A percentile compares a stretch with the other conserved stretches of the same genome.
phyloP scores from a whole-genome alignment of 2,888 invertebrate genomes.

The Serrognathus titanus region DNA sequence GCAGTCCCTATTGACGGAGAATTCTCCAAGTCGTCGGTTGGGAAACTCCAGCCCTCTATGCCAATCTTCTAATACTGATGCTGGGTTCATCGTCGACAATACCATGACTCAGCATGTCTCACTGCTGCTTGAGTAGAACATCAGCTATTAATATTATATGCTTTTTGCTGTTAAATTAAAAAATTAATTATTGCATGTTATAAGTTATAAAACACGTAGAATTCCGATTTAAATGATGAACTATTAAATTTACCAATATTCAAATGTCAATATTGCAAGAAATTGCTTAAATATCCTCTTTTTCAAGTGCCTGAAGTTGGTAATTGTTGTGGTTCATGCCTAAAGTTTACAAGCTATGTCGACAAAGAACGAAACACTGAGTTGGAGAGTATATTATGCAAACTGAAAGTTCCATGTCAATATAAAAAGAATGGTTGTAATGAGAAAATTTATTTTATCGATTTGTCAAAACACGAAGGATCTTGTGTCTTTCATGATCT shows the following conservation, averaged over 20 bases:
- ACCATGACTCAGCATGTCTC: too few species aligned
- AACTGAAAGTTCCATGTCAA: slow-evolving; percentile 33
- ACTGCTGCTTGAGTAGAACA: too few species aligned
- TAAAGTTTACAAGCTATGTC: slow-evolving; percentile 20
- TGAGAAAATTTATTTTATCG: slow-evolving; percentile 25
- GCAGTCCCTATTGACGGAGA: too few species aligned
- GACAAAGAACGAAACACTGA: slow-evolving; percentile 27
- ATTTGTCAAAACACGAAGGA: slow-evolving; percentile 28
- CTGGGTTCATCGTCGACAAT: too few species aligned
- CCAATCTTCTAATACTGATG: too few species aligned
- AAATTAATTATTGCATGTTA: too few species aligned
- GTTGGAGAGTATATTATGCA: slow-evolving; percentile 30
- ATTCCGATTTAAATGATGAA: slow-evolving; percentile 28
- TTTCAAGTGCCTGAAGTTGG: slow-evolving; percentile 35
- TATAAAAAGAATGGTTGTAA: slow-evolving; percentile 33
- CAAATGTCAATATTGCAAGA: slow-evolving; percentile 32
- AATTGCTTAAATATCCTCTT: slow-evolving; percentile 35
- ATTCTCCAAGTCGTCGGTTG: too few species aligned
- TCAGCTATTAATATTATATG: too few species aligned
- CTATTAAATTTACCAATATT: slow-evolving; percentile 29
- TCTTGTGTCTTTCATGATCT: slow-evolving; percentile 31
- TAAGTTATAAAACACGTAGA: too few species aligned
- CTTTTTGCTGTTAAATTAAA: too few species aligned
- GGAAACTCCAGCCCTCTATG: too few species aligned
- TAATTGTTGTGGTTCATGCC: slow-evolving; percentile 36